Conservation (phyloP, 2,113 vertebrate genomes). For the Ranitomeya imitator region DNA sequence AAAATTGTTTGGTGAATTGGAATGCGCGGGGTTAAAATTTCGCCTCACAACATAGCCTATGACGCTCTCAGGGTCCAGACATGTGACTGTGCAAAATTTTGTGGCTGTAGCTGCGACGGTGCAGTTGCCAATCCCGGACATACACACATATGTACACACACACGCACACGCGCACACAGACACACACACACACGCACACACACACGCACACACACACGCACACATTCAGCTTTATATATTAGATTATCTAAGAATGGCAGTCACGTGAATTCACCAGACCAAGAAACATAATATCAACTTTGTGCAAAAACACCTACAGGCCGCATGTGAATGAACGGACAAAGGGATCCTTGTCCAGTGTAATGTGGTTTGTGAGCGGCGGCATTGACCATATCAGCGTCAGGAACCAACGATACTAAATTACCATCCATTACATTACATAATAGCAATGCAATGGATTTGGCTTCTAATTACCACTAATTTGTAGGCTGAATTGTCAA, state of each 20-base stretch:
- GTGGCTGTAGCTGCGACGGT: too few species aligned
- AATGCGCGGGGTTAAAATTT: too few species aligned
- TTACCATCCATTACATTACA: neutral
- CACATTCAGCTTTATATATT: too few species aligned
- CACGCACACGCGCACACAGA: too few species aligned
- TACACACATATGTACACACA: too few species aligned
- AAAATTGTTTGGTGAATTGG: too few species aligned
- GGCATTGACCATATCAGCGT: neutral
- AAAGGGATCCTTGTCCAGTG: neutral
- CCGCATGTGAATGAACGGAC: neutral
- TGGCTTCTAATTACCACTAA: slow-evolving; percentile 31
- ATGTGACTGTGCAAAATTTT: too few species aligned
- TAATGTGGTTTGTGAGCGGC: neutral
- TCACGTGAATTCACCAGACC: neutral
- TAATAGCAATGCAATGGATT: neutral
- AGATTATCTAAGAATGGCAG: neutral
- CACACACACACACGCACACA: too few species aligned
- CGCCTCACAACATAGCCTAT: too few species aligned
- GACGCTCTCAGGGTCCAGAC: too few species aligned
- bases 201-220: too few species aligned
- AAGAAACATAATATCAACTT: neutral
- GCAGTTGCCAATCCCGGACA: too few species aligned
- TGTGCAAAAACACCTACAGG: slow-evolving; percentile 27
- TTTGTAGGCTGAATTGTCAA: slow-evolving; percentile 1
- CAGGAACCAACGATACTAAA: neutral